Percentiles rank a stretch among this genome's conserved stretches.
Evolutionary conservation across 2,888 invertebrate species (phyloP).

Genomic region (Sceliomorpha sp.): DNA sequence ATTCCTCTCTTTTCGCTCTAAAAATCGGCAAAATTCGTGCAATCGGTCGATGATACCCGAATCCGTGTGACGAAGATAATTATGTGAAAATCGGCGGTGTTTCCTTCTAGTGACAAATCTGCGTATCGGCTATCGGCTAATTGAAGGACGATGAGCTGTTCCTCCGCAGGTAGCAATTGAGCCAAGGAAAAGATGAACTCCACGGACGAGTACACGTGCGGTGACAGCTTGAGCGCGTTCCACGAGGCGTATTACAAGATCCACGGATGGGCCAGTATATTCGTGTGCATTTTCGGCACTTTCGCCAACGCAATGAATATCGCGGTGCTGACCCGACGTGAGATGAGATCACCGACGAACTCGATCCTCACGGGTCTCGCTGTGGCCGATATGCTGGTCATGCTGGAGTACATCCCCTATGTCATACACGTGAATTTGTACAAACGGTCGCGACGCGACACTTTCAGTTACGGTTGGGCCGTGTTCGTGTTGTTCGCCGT

Average conservation of each 20-base stretch:
- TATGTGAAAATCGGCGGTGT: no score
- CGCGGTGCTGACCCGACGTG: slow-evolving; percentile 91
- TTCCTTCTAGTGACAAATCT: neutral
- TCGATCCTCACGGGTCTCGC: slow-evolving; percentile 94
- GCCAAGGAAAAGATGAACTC: slow-evolving; percentile 51
- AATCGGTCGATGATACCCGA: no score
- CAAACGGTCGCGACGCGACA: slow-evolving; percentile 81
- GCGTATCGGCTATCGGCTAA: neutral
- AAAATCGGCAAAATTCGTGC: no score
- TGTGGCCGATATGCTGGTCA: slow-evolving; percentile 95
- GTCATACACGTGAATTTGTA: slow-evolving; percentile 90
- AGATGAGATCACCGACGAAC: slow-evolving; percentile 93
- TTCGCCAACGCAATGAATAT: slow-evolving; percentile 96
- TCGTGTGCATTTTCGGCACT: slow-evolving; percentile 94
- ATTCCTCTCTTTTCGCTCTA: no score
- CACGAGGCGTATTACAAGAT: slow-evolving; percentile 85
- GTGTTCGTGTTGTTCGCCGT: slow-evolving; percentile 94
- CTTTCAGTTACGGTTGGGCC: slow-evolving; percentile 87
- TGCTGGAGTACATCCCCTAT: slow-evolving; percentile 96
- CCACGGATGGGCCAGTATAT: slow-evolving; percentile 92
- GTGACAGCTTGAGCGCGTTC: slow-evolving; percentile 83
- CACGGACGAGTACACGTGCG: slow-evolving; percentile 80
- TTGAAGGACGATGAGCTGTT: neutral
- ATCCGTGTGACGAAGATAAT: no score
- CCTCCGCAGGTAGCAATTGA: neutral